Evolutionary conservation across 2,888 invertebrate species (phyloP).

Genomic region (Ramazzottius varieornatus): DNA sequence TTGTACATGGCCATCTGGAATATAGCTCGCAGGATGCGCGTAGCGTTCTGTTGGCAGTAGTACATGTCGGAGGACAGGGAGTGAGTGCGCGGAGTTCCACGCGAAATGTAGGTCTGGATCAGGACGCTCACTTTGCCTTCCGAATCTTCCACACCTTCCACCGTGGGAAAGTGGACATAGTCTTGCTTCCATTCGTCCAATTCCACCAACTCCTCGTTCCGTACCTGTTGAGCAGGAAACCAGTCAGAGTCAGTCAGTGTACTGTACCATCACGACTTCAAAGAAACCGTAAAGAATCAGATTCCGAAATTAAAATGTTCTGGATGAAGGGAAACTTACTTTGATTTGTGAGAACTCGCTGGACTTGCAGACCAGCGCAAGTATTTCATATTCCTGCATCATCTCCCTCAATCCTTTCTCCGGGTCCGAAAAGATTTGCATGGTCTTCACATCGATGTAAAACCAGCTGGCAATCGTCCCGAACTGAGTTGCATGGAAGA

Average conservation of each 20-base stretch:
- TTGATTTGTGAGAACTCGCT: constrained; percentile 87
- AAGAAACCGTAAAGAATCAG: too few relatives aligned
- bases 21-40: constrained; percentile 61
- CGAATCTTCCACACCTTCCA: constrained; percentile 59
- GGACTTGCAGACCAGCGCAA: constrained; percentile 68
- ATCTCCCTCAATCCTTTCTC: constrained; percentile 15
- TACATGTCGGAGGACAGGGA: constrained; percentile 52
- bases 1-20: constrained; percentile 74
- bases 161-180: constrained; percentile 42
- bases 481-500: constrained; percentile 35
- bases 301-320: too few relatives aligned
- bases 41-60: constrained; percentile 41
- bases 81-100: constrained; percentile 49
- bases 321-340: too few relatives aligned
- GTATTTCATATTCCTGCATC: constrained; percentile 58
- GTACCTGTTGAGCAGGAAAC: constrained; percentile 40
- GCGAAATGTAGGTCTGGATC: constrained; percentile 61
- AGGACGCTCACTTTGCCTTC: constrained; percentile 85
- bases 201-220: constrained; percentile 81
- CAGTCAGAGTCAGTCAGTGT: too few relatives aligned
- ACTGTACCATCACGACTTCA: too few relatives aligned
- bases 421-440: constrained; percentile 8
- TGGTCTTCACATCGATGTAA: constrained; percentile 45
- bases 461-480: constrained; percentile 90
- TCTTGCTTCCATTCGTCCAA: constrained; percentile 45